These are phyloP conservation scores for Pachliopta kotzebuea DNA, from an alignment of 2,888 invertebrate species.

Conservation along the genomic window DNA sequence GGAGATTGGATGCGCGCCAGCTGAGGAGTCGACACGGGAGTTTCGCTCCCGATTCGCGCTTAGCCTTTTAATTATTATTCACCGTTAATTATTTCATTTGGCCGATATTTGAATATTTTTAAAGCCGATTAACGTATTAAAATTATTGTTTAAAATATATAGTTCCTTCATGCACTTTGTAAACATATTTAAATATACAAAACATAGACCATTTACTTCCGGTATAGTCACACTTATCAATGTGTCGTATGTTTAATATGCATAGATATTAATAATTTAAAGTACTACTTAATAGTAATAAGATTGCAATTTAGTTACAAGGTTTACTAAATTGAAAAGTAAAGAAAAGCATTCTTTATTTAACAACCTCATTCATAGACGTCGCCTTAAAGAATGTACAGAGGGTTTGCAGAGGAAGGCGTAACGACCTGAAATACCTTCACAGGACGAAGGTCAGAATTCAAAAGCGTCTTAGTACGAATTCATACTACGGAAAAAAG, in stretches of 20 bases:
- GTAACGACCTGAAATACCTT: conserved; percentile 1
- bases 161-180: too few species aligned
- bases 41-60: conserved; percentile 62
- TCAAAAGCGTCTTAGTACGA: neutral
- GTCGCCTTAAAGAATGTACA: neutral
- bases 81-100: conserved; percentile 58
- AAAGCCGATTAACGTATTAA: neutral
- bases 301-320: too few species aligned
- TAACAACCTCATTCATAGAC: conserved; percentile 1
- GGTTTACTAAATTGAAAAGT: neutral
- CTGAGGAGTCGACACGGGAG: conserved; percentile 59
- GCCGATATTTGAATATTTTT: conserved; percentile 37
- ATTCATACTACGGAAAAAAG: neutral
- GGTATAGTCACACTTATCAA: too few species aligned
- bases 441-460: neutral
- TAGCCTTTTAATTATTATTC: conserved; percentile 69
- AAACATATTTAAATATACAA: too few species aligned
- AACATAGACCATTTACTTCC: neutral
- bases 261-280: too few species aligned
- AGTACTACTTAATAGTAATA: too few species aligned
- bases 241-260: too few species aligned
- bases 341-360: neutral
- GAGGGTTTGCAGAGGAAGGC: neutral
- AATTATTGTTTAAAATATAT: neutral
- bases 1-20: conserved; percentile 74